These are phyloP conservation scores for Cephonodes hylas DNA, from an alignment of 2,888 invertebrate species.

Conservation along the genomic window DNA sequence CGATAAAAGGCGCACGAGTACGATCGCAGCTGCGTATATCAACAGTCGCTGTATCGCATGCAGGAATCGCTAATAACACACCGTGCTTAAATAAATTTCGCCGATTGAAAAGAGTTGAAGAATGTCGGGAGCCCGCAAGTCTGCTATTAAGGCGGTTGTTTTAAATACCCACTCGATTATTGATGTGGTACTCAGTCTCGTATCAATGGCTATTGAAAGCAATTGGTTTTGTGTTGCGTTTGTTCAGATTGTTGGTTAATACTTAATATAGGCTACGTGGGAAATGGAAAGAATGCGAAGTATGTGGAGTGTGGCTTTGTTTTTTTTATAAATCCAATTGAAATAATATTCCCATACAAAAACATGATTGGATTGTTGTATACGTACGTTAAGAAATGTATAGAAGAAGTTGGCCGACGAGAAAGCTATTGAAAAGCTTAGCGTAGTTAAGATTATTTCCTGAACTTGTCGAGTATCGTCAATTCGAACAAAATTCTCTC, in stretches of 20 bases:
- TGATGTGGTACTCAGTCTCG: neutral
- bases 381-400: no score
- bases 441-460: no score
- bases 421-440: no score
- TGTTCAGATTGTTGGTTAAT: neutral
- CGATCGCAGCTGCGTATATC: slow-evolving; percentile 40
- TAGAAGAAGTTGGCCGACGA: no score
- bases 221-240: neutral
- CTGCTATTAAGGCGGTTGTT: neutral
- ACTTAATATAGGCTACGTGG: neutral
- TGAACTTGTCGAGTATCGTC: no score
- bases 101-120: slow-evolving; percentile 34
- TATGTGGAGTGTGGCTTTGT: neutral
- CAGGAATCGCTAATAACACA: slow-evolving; percentile 49
- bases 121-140: slow-evolving; percentile 23
- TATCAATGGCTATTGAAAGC: neutral
- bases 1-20: slow-evolving; percentile 41
- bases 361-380: no score
- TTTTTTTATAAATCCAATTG: no score
- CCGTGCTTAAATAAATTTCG: slow-evolving; percentile 49
- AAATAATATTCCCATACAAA: no score
- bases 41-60: slow-evolving; percentile 37
- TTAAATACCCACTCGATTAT: neutral
- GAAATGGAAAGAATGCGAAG: neutral
- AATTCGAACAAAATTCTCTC: no score